phyloP scores from a whole-genome alignment of 2,888 invertebrate genomes.

The Uloborus plumipes region DNA sequence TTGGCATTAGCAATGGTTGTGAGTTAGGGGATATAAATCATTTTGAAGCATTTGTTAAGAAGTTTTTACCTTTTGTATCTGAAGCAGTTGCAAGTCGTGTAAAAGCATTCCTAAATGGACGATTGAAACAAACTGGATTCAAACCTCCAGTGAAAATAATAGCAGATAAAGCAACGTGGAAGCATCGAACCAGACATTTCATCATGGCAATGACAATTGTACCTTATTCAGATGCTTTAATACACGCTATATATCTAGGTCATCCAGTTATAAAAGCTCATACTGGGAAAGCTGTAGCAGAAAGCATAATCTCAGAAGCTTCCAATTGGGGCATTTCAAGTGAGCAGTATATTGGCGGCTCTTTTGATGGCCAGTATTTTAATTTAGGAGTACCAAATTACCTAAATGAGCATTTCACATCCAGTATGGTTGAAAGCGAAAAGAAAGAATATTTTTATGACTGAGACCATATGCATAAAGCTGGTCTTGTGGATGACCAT shows the following conservation, averaged over 20 bases:
- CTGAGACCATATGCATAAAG: constrained; percentile 1
- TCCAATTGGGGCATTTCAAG: neutral
- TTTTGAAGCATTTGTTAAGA: neutral
- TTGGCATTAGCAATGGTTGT: neutral
- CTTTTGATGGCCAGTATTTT: constrained; percentile 7
- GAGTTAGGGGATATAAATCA: constrained; percentile 1
- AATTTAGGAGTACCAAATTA: neutral
- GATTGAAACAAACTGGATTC: constrained; percentile 2
- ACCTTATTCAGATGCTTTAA: neutral
- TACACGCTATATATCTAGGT: neutral
- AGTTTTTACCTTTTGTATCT: constrained; percentile 1
- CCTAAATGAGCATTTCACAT: constrained; percentile 1
- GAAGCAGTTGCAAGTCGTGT: neutral
- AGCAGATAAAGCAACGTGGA: constrained; percentile 1
- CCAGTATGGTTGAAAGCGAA: neutral
- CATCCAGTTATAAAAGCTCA: constrained; percentile 5
- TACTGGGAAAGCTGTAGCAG: neutral
- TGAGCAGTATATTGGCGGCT: constrained; percentile 3
- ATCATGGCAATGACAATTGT: constrained; percentile 1
- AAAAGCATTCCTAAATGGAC: neutral
- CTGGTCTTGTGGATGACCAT: constrained; percentile 5
- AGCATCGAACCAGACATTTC: constrained; percentile 1
- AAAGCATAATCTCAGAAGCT: neutral
- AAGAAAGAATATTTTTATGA: neutral
- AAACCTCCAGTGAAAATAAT: neutral